Evolutionary conservation across 2,888 invertebrate species (phyloP).

Genomic region (Mythimna lalbum): DNA sequence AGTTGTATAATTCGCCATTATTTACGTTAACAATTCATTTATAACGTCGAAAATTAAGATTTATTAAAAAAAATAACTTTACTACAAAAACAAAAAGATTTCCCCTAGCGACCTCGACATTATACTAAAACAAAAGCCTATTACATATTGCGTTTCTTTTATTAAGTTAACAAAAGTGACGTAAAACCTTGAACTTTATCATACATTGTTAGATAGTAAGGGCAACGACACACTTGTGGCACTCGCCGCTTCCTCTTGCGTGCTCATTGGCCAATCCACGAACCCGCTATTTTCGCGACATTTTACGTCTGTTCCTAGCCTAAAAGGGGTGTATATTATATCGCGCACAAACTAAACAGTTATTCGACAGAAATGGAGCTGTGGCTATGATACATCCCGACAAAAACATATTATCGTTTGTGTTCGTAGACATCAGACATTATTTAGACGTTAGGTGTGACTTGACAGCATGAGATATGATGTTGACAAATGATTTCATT

Average conservation of each 20-base stretch:
- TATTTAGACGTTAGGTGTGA: constrained; percentile 22
- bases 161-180: constrained; percentile 17
- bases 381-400: constrained; percentile 17
- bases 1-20: not conserved
- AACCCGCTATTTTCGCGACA: constrained; percentile 9
- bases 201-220: constrained; percentile 11
- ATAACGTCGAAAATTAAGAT: not conserved
- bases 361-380: constrained; percentile 30
- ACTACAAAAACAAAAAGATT: not conserved
- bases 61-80: not conserved
- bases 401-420: constrained; percentile 20
- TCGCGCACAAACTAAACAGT: constrained; percentile 40
- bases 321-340: constrained; percentile 20
- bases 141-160: constrained; percentile 4
- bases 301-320: constrained; percentile 23
- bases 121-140: constrained; percentile 22
- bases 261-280: constrained; percentile 28
- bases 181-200: constrained; percentile 41
- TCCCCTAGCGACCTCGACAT: not conserved
- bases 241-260: constrained; percentile 7
- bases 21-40: not conserved
- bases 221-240: constrained; percentile 26
- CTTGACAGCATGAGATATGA: constrained; percentile 19
- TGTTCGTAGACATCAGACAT: constrained; percentile 20
- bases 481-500: constrained; percentile 46